Evolutionary conservation across 2,797 vertebrate species (phyloP), one percentile per base, ranked within the genome.

Genomic region (Gymnodraco acuticeps): DNA sequence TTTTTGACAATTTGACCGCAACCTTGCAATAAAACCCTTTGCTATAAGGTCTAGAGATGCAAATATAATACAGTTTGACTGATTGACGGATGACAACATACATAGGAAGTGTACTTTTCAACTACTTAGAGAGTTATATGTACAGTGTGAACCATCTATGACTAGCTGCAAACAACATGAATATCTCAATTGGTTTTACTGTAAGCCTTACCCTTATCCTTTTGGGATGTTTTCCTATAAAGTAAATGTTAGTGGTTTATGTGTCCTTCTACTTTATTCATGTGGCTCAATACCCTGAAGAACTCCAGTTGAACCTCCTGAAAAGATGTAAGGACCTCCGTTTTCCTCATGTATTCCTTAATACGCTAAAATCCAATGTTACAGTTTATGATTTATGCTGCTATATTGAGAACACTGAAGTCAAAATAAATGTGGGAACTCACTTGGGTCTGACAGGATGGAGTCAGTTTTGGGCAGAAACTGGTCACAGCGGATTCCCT

Each of bases 391-490:
- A 8, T 3, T 12, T n/a, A 27, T 43, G 20, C 33, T 54, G 12
- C 0, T 59, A 5, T 5, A 12, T 3, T 14, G 67, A 48, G 43
- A 5, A 41, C 15, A 51, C 1, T 10, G 2, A 16, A 27, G 27
- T 19, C n/a, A 14, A 5, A 23, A 23, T 23, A 14, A 17, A 17
- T 3, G 15, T 17, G 5, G 31, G 45, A 0, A 95, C 97, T 89
- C 95, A 99, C 98, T 99, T 94, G 98, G 98, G 94, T 99, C 98
- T 27, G 98, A 98, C 82, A 99, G 94, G 93, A 99, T 96, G 89
- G 98, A 98, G 93, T 99, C 98, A 0, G 98, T 99, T 96, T 99
- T 99, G 89, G 98, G 98, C 85, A 99, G 96, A 91, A 99, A 99
- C 91, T 99, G 98, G 93, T 99, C 98, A 89, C 98, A 99, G 82